Evolutionary conservation across 2,113 vertebrate genomes (phyloP), one percentile per base, ranked within the genome.

Genomic region (Scartelaos histophorus): DNA sequence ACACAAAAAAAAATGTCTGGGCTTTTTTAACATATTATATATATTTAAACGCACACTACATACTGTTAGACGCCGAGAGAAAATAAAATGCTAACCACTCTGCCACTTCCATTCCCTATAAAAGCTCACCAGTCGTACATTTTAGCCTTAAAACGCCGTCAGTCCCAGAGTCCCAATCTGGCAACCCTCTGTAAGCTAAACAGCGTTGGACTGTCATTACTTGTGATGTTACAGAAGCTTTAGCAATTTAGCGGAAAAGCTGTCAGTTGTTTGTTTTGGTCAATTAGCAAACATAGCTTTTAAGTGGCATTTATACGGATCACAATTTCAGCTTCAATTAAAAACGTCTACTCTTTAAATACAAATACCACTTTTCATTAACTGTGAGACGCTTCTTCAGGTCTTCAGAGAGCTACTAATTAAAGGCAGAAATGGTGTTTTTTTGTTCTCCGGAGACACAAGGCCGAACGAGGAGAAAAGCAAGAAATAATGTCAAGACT

Each of bases 401-500:
- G 47, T 69, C 15, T 47, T 21, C 38, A 3, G 71, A 56, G 53
- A 71, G 34, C n/a, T 61, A 57, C 73, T 79, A 82, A 82, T 82
- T 79, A 81, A 76, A 70, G 67, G 72, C 24, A 68, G 34, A 74
- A 71, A 80, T 76, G 53, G 13, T 73, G 57, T 65, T 66, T 69
- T n/a, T 9, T 5, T 66, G 13, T 38, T 69, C 73, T 68, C 65
- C 15, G 24, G 64, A 72, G 75, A 74, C 22, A 51, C 1, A 5
- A 51, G 47, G 3, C 65, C 61, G 43, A 19, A 29, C 0, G 1
- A 7, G 13, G 57, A 22, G 53, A 75, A 16, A 38, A 68, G 43
- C 49, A 67, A 69, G 58, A 85, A 82, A 85, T 73, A 73, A 76
- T 78, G 74, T 76, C 58, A 81, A 67, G 67, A 70, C 38, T 70